phyloP scores from a whole-genome alignment of 2,797 vertebrate genomes.

The Coendou prehensilis region DNA sequence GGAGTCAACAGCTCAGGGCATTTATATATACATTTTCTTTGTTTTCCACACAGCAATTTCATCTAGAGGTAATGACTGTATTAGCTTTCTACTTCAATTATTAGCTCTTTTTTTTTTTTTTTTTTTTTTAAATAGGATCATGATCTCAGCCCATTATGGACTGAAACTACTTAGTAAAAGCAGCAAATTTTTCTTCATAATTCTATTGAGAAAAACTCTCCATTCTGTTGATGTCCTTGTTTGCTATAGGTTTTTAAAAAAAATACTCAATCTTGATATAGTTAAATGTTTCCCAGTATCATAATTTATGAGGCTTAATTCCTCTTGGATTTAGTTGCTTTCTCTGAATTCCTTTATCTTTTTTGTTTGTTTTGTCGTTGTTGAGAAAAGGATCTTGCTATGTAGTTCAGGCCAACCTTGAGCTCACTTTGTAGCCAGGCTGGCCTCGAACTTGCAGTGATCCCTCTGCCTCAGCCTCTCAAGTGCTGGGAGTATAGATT shows the following conservation, averaged over 20 bases:
- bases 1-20: background rate
- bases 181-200: background rate
- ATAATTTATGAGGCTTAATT: background rate
- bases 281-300: background rate
- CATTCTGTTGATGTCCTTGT: background rate
- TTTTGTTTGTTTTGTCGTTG: background rate
- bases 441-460: background rate
- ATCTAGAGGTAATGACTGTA: background rate
- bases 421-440: background rate
- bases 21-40: background rate
- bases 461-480: background rate
- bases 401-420: background rate
- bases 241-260: background rate
- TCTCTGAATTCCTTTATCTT: background rate
- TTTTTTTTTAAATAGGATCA: background rate
- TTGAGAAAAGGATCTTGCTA: background rate
- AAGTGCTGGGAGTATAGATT: background rate
- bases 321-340: background rate
- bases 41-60: background rate
- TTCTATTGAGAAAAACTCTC: background rate
- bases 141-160: background rate
- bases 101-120: background rate
- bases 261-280: background rate
- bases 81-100: background rate
- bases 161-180: constrained; percentile 19